phyloP scores from a whole-genome alignment of 1,140 invertebrate species.

The Portunus trituberculatus region DNA sequence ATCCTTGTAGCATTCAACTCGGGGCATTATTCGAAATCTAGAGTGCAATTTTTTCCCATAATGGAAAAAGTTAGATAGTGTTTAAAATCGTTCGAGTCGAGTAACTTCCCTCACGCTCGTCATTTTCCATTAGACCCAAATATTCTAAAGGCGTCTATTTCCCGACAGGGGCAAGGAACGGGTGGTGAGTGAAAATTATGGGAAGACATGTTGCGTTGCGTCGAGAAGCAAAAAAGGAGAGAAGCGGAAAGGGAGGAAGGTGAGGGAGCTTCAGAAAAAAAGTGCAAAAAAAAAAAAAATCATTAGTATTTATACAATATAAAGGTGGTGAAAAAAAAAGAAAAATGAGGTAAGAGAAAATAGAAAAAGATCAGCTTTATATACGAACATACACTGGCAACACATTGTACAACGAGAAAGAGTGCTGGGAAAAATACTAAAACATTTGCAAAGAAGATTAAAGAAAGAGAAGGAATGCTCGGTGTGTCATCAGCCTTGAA shows the following conservation, averaged over 20 bases:
- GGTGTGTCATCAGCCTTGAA: no score
- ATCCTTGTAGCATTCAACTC: conserved; percentile 51
- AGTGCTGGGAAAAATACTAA: no score
- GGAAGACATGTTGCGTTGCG: background rate
- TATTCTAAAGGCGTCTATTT: conserved; percentile 25
- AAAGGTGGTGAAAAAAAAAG: no score
- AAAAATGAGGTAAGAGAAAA: no score
- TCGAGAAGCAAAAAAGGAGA: background rate
- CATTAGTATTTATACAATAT: no score
- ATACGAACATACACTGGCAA: no score
- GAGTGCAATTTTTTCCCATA: conserved; percentile 48
- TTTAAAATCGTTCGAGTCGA: conserved; percentile 51
- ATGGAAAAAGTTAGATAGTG: conserved; percentile 62
- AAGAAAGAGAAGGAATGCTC: no score
- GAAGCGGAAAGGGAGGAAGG: background rate
- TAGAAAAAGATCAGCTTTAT: no score
- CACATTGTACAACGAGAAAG: no score
- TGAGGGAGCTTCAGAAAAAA: background rate
- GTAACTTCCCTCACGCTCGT: conserved; percentile 38
- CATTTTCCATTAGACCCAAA: conserved; percentile 46
- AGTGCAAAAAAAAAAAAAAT: no score
- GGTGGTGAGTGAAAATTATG: background rate
- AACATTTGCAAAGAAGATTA: no score
- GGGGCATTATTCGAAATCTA: conserved; percentile 53
- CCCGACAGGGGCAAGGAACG: background rate